phyloP scores from a whole-genome alignment of 2,113 vertebrate genomes.

The Mungos mungo region DNA sequence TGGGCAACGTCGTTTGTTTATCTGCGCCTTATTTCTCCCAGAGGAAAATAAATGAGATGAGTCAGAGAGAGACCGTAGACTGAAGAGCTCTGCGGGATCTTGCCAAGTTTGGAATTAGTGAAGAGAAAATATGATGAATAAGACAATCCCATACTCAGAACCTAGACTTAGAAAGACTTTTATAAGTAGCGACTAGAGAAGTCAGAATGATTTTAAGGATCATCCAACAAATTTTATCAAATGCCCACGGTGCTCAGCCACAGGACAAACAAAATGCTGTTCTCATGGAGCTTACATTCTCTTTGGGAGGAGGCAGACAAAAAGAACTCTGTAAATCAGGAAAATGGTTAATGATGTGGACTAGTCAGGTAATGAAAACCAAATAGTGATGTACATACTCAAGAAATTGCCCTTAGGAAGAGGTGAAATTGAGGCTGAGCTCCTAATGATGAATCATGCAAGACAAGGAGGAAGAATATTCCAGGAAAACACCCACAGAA shows the following conservation, averaged over 20 bases:
- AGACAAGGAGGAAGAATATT: neutral
- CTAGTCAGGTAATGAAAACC: neutral
- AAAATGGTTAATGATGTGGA: neutral
- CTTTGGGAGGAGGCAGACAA: neutral
- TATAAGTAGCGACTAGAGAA: neutral
- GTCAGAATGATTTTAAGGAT: neutral
- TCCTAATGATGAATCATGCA: neutral
- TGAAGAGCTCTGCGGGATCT: neutral
- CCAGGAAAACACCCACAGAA: neutral
- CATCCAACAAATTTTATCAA: neutral
- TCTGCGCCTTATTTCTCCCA: neutral
- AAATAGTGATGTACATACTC: neutral
- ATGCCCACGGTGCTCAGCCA: neutral
- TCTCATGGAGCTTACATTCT: neutral
- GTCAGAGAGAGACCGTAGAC: neutral
- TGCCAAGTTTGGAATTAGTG: neutral
- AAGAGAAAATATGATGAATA: neutral
- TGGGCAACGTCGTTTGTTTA: neutral
- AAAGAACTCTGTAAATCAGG: neutral
- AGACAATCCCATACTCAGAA: neutral
- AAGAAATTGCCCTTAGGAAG: neutral
- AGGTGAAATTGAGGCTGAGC: neutral
- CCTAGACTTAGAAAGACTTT: neutral
- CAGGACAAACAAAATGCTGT: neutral
- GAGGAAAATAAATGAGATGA: neutral